A percentile compares a stretch with the other conserved stretches of the same genome.
These are phyloP conservation scores for Rhineura floridana DNA, from an alignment of 2,113 vertebrate species.

Conservation along the genomic window DNA sequence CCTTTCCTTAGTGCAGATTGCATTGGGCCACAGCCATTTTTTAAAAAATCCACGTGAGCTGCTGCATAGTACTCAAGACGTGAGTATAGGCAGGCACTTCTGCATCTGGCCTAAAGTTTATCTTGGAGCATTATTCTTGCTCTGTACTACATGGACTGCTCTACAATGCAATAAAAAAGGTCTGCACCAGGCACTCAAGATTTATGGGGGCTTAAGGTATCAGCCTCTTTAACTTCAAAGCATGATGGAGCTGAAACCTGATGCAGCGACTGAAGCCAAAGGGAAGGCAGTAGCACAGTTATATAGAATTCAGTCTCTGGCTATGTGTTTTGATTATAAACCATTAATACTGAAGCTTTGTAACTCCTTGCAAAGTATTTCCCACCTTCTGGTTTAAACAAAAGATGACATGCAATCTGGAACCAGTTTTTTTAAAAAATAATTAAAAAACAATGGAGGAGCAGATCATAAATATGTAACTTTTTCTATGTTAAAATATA, in stretches of 20 bases:
- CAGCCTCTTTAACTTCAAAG: background rate
- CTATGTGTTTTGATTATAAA: slow-evolving; percentile 27
- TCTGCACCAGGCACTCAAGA: slow-evolving; percentile 36
- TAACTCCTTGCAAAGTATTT: slow-evolving; percentile 48
- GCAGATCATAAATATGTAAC: background rate
- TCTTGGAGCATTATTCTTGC: slow-evolving; percentile 3
- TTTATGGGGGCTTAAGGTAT: slow-evolving; percentile 27
- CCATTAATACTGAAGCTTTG: slow-evolving; percentile 4
- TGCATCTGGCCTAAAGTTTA: background rate
- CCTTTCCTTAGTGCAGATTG: background rate
- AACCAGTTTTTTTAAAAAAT: background rate
- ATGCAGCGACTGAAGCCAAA: slow-evolving; percentile 30
- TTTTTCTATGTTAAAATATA: slow-evolving; percentile 42
- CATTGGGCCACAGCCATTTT: background rate
- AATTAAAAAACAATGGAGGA: slow-evolving; percentile 19
- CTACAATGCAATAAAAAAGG: background rate
- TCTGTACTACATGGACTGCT: background rate
- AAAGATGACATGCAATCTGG: background rate
- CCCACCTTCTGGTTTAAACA: slow-evolving; percentile 17
- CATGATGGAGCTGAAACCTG: slow-evolving; percentile 11
- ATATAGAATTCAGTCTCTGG: background rate
- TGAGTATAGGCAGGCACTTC: background rate
- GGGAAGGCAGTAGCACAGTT: background rate
- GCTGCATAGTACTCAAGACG: background rate
- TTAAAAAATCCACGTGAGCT: background rate